A percentile compares a stretch with the other conserved stretches of the same genome.
Conservation (phyloP, 1,140 invertebrate genomes). For the Zaprionus kolodkinae region DNA sequence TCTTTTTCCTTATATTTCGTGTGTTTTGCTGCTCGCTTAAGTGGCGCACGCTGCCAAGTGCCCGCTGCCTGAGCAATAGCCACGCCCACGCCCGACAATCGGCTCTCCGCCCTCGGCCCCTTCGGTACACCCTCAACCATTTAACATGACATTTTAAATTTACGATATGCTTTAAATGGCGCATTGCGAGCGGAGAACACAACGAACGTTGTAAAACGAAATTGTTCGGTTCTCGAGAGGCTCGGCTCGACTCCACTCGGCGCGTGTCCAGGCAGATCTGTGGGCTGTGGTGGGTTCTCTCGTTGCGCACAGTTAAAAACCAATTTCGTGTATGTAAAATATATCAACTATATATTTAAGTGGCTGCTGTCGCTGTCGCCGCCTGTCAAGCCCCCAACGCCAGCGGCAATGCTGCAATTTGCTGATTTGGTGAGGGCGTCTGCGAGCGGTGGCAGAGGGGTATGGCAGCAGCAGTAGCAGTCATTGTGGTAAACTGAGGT, state of each 20-base stretch:
- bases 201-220: conserved; percentile 80
- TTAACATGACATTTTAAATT: conserved; percentile 83
- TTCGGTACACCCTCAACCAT: conserved; percentile 29
- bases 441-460: conserved; percentile 20
- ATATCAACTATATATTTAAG: conserved; percentile 82
- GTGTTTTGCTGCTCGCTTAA: conserved; percentile 56
- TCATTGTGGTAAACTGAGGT: conserved; percentile 40
- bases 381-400: conserved; percentile 70
- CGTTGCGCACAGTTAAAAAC: conserved; percentile 74
- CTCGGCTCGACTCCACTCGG: conserved; percentile 5
- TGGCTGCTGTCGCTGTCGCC: conserved; percentile 58
- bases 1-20: conserved; percentile 31
- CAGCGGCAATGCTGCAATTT: conserved; percentile 62
- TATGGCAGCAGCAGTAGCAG: background rate
- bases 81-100: conserved; percentile 49
- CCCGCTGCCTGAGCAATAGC: conserved; percentile 35
- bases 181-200: conserved; percentile 71
- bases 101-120: conserved; percentile 15
- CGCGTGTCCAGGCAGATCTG: conserved; percentile 23
- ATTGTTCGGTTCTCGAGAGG: conserved; percentile 64
- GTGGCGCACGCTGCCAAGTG: conserved; percentile 66
- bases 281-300: conserved; percentile 48
- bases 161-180: conserved; percentile 83
- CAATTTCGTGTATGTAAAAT: conserved; percentile 82
- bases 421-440: conserved; percentile 54